A percentile compares a stretch with the other conserved stretches of the same genome.
Evolutionary conservation across 1,140 invertebrate genomes (phyloP).

Genomic region (Antheraea mylitta): DNA sequence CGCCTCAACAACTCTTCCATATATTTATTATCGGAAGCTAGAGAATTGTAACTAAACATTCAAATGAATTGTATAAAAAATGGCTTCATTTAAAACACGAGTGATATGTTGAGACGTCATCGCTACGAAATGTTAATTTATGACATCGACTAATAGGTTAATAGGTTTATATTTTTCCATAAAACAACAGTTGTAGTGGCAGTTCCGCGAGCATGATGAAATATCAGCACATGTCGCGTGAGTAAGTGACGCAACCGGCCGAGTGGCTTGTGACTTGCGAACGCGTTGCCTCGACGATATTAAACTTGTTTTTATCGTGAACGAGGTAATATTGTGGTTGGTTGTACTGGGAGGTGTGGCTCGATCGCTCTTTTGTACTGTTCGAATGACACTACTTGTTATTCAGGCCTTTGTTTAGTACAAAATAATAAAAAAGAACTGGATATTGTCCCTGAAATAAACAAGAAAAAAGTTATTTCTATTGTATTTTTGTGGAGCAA

Average conservation of each 20-base stretch:
- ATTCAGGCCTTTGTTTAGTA: not conserved
- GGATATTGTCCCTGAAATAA: no score
- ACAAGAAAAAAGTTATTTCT: no score
- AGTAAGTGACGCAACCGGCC: not conserved
- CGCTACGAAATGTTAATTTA: no score
- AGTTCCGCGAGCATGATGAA: not conserved
- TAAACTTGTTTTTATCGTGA: not conserved
- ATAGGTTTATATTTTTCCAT: constrained; percentile 3
- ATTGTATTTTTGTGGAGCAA: no score
- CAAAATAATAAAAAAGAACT: not conserved
- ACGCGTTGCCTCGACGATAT: not conserved
- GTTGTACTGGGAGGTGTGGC: not conserved
- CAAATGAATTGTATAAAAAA: no score
- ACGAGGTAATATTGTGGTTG: not conserved
- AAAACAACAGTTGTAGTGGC: not conserved
- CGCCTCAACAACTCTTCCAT: no score
- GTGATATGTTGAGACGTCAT: no score
- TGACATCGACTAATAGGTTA: not conserved
- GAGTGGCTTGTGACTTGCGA: not conserved
- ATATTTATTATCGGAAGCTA: no score
- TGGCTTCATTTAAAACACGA: no score
- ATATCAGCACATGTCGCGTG: not conserved
- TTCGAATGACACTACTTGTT: not conserved
- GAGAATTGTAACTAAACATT: no score
- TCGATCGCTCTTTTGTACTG: not conserved